Base-by-base conservation (phyloP, 2,888 invertebrate species). In the Platycnemis pennipes region DNA sequence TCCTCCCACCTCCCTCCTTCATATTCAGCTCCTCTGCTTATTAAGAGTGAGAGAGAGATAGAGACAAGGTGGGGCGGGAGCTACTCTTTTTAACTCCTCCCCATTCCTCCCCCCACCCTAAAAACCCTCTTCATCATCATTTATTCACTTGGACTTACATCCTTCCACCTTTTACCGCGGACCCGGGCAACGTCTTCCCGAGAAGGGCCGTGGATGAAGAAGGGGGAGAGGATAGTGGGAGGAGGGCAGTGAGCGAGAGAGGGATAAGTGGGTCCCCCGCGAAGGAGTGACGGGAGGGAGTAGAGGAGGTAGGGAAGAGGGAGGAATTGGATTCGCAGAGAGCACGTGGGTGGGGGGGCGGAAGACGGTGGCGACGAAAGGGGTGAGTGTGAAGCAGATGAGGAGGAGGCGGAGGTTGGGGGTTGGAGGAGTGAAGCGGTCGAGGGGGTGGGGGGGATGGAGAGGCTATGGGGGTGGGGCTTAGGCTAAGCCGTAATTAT, bases 381-480 rank as follows among this genome's bases (percentile, higher is more conserved):
- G 95, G 94, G 89, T 94, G 94, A 94, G 95, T n/a, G 94, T 95
- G 94, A 94, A 94, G 94, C 91, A 91, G 95, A 94, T 94, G 94
- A 86, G 94, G 94, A 44, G 56, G 94, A 94, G 94, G 69, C 94
- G 94, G 94, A 56, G 69, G 86, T 49, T 85, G 94, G 94, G 88
- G 87, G 94, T 89, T 94, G 94, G 94, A 94, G 94, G 95, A 94
- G 94, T 94, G 94, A 91, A 94, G 95, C 89, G 88, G 53, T 53
- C 26, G 94, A 94, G 96, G 96, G 96, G 96, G 96, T 95, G 95
- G 96, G 96, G 94, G 96, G 96, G 45, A n/a, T 22, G 46, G 45
- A 87, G 95, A 95, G 95, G 95, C 94, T 94, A 96, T 69, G 53
- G 94, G 94, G 94, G 94, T 91, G 94, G 89, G 94, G 94, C 94